Conservation (phyloP, 1,140 invertebrate species). For the Ditylenchus dipsaci region DNA sequence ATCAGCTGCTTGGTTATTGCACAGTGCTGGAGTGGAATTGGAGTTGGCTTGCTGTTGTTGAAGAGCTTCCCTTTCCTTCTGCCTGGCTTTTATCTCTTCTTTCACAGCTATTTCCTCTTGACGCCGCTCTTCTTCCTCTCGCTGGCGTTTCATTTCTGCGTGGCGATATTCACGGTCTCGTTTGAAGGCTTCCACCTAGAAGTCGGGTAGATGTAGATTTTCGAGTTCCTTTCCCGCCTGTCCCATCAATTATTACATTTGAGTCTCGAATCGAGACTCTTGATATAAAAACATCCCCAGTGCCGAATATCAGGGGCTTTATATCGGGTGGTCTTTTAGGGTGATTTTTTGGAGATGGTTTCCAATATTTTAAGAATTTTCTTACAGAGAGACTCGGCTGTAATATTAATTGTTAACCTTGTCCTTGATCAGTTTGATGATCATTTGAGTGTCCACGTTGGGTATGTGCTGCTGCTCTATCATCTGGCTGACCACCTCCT, state of each 20-base stretch:
- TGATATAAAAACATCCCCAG: no score
- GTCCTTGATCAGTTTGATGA: conserved; percentile 56
- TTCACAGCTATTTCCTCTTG: conserved; percentile 47
- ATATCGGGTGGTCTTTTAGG: no score
- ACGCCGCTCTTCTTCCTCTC: conserved; percentile 50
- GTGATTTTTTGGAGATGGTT: no score
- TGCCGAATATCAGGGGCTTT: no score
- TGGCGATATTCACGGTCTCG: conserved; percentile 51
- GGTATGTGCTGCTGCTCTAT: conserved; percentile 82
- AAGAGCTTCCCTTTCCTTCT: conserved; percentile 35
- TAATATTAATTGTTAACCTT: conserved; percentile 45
- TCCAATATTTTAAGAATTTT: no score
- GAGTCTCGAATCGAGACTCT: no score
- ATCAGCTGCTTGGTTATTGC: no score
- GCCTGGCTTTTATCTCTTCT: conserved; percentile 47
- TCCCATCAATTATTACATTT: no score
- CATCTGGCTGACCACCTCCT: conserved; percentile 93
- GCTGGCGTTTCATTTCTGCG: conserved; percentile 46
- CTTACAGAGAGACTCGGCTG: no score
- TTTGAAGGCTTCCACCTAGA: conserved; percentile 53
- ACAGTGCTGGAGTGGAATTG: neutral
- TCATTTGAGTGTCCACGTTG: conserved; percentile 52
- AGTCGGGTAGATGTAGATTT: conserved; percentile 7
- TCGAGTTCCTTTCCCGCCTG: no score
- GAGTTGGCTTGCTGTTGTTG: conserved; percentile 12